phyloP scores from a whole-genome alignment of 2,888 invertebrate species.

The Mechanitis mazaeus region DNA sequence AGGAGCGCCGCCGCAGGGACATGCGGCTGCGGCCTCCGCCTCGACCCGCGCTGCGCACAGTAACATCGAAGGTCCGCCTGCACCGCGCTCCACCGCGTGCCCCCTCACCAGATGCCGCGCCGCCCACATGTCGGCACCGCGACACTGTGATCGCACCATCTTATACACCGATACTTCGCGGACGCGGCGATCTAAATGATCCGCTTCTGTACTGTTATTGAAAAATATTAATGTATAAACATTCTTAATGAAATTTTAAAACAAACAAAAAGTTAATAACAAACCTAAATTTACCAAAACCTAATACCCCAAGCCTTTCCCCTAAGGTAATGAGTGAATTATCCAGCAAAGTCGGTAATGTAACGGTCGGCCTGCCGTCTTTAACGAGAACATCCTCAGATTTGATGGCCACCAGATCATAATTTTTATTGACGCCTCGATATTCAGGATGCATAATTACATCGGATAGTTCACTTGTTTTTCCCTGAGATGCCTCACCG shows the following conservation, averaged over 20 bases:
- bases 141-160: constrained; percentile 28
- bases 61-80: constrained; percentile 25
- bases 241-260: not conserved
- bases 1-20: constrained; percentile 32
- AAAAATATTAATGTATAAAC: not conserved
- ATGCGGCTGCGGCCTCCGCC: constrained; percentile 36
- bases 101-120: constrained; percentile 39
- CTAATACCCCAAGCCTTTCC: constrained; percentile 48
- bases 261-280: not conserved
- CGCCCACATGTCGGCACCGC: constrained; percentile 30
- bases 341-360: constrained; percentile 43
- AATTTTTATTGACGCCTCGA: constrained; percentile 39
- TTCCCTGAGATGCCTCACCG: constrained; percentile 35
- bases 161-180: constrained; percentile 25
- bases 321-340: constrained; percentile 49
- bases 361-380: constrained; percentile 20
- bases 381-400: constrained; percentile 37
- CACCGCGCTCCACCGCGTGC: constrained; percentile 22
- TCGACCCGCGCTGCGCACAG: constrained; percentile 10
- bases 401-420: constrained; percentile 51
- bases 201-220: constrained; percentile 35
- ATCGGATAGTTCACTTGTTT: constrained; percentile 40
- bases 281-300: constrained; percentile 52
- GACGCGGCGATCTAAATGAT: constrained; percentile 20
- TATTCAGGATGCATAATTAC: constrained; percentile 53